Conservation (phyloP, 2,888 invertebrate species). For the Craniophora ligustri region DNA sequence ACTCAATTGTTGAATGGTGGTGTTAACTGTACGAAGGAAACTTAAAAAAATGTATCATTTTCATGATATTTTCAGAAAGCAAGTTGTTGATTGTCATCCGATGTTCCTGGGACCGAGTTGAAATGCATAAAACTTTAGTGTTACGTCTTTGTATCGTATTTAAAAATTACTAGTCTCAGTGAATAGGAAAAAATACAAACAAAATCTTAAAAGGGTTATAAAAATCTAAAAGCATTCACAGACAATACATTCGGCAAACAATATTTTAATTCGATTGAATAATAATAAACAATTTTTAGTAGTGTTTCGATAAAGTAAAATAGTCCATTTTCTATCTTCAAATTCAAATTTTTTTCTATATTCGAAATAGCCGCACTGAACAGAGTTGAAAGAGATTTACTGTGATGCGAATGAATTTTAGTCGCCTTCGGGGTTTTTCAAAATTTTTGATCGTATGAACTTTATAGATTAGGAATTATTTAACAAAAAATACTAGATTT, state of each 20-base stretch:
- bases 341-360: constrained; percentile 19
- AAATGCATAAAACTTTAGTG: constrained; percentile 12
- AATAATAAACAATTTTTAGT: constrained; percentile 13
- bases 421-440: constrained; percentile 34
- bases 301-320: constrained; percentile 14
- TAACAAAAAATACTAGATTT: constrained; percentile 28
- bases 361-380: constrained; percentile 40
- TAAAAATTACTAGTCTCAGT: constrained; percentile 22
- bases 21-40: not conserved
- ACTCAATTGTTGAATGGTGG: not conserved
- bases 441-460: constrained; percentile 50
- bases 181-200: not conserved
- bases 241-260: constrained; percentile 17
- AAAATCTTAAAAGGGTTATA: too few relatives aligned
- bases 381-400: constrained; percentile 51
- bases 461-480: constrained; percentile 48
- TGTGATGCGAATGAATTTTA: constrained; percentile 54
- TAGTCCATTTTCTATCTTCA: constrained; percentile 22
- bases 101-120: constrained; percentile 16
- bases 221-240: constrained; percentile 14
- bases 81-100: too few relatives aligned
- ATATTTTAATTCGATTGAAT: constrained; percentile 19
- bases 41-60: not conserved
- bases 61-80: too few relatives aligned
- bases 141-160: constrained; percentile 9